These are phyloP conservation scores for Drosophila mulleri DNA, from an alignment of 2,888 invertebrate species.

Conservation along the genomic window DNA sequence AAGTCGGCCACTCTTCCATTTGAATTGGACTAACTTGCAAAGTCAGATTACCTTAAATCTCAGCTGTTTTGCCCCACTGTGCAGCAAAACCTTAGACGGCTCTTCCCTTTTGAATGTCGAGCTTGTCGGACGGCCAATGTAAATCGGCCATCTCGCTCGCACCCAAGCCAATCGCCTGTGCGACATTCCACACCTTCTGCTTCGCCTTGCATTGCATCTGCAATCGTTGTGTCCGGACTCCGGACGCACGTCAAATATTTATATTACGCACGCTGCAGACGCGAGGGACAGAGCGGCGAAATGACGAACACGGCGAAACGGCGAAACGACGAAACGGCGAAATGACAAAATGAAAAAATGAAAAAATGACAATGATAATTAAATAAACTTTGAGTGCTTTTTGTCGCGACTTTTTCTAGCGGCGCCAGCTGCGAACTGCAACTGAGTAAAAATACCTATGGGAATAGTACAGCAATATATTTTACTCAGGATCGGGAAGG, in stretches of 20 bases:
- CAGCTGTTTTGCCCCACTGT: neutral
- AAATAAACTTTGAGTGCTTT: slow-evolving; percentile 76
- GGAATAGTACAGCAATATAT: slow-evolving; percentile 31
- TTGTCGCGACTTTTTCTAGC: slow-evolving; percentile 55
- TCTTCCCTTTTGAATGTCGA: neutral
- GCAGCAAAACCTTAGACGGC: neutral
- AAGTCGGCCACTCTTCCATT: neutral
- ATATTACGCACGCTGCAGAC: slow-evolving; percentile 22
- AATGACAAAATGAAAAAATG: neutral
- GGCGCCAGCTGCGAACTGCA: slow-evolving; percentile 48
- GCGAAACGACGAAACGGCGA: slow-evolving; percentile 15
- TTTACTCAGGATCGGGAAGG: neutral
- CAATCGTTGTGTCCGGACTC: neutral
- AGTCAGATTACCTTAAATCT: too few species aligned
- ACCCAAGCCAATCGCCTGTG: neutral
- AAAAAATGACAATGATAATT: slow-evolving; percentile 74
- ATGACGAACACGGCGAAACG: slow-evolving; percentile 23
- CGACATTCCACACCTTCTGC: neutral
- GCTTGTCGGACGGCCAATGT: neutral
- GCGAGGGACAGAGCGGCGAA: slow-evolving; percentile 3
- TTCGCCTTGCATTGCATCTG: slow-evolving; percentile 11
- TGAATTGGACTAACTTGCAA: neutral
- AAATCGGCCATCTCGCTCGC: neutral
- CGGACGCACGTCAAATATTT: slow-evolving; percentile 37
- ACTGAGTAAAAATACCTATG: slow-evolving; percentile 35